Evolutionary conservation across 2,797 vertebrate genomes (phyloP).

Genomic region (Octomys mimax): DNA sequence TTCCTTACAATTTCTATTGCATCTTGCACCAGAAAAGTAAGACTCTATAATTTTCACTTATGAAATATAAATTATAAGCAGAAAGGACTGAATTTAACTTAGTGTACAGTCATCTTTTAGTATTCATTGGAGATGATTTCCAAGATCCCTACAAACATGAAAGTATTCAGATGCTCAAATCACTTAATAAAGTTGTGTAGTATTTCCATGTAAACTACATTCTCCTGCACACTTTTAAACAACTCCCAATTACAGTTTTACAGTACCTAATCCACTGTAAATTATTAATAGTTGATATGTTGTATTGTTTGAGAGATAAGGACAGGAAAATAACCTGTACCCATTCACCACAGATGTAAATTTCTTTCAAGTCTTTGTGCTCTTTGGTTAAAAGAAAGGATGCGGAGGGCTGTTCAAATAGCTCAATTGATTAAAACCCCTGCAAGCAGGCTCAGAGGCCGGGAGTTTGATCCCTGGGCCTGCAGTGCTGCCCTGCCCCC

Average conservation of each 20-base stretch:
- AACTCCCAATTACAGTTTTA: not conserved
- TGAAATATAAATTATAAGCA: not conserved
- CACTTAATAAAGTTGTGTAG: not conserved
- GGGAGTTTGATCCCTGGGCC: no score
- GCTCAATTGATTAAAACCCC: no score
- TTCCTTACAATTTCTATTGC: not conserved
- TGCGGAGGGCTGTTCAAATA: no score
- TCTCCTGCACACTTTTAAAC: not conserved
- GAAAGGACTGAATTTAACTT: not conserved
- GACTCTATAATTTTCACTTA: not conserved
- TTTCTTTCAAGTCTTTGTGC: not conserved
- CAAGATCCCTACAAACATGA: not conserved
- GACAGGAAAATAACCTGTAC: not conserved
- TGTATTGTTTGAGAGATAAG: not conserved
- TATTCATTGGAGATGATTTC: no score
- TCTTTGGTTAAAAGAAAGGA: not conserved
- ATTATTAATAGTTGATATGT: not conserved
- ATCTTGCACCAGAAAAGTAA: not conserved
- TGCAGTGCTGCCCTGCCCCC: no score
- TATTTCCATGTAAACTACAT: not conserved
- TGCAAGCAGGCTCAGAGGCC: no score
- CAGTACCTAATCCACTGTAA: not conserved
- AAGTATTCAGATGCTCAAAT: not conserved
- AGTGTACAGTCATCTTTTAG: no score
- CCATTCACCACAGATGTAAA: not conserved